Evolutionary conservation across 2,113 vertebrate genomes (phyloP).

Genomic region (Triplophysa tibetana): DNA sequence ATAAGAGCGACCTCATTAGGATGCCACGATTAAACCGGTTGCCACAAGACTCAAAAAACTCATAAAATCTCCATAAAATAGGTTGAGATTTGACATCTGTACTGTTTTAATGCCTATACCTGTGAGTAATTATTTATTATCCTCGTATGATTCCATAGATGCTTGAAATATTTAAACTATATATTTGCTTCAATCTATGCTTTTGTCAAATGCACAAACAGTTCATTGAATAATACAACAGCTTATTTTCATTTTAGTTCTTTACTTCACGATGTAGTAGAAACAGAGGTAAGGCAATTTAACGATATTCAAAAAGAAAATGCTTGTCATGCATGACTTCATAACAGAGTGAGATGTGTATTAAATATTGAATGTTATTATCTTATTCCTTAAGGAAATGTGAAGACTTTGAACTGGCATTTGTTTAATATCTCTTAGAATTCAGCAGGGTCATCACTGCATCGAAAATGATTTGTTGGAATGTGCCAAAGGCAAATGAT

Average conservation of each 20-base stretch:
- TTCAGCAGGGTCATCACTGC: slow-evolving; percentile 60
- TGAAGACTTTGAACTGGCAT: slow-evolving; percentile 42
- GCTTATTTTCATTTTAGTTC: not conserved
- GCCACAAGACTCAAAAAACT: not conserved
- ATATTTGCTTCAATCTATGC: not conserved
- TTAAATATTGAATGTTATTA: slow-evolving; percentile 24
- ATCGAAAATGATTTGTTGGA: slow-evolving; percentile 69
- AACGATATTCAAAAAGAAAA: slow-evolving; percentile 29
- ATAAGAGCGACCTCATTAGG: slow-evolving; percentile 13
- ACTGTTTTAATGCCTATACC: not conserved
- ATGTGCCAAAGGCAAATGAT: slow-evolving; percentile 60
- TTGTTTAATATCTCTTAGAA: slow-evolving; percentile 63
- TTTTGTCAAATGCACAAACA: slow-evolving; percentile 4
- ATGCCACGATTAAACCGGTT: slow-evolving; percentile 17
- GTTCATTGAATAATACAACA: not conserved
- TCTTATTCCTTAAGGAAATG: slow-evolving; percentile 22
- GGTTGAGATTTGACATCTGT: not conserved
- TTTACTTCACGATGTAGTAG: slow-evolving; percentile 6
- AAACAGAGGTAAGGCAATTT: not conserved
- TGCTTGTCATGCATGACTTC: slow-evolving; percentile 22
- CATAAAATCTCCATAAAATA: not conserved
- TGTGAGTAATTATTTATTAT: not conserved
- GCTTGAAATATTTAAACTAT: not conserved
- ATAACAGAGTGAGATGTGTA: slow-evolving; percentile 17
- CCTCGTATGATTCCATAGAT: not conserved